These are phyloP conservation scores for Eudyptes chrysolophus DNA, from an alignment of 2,113 vertebrate genomes.

Conservation along the genomic window DNA sequence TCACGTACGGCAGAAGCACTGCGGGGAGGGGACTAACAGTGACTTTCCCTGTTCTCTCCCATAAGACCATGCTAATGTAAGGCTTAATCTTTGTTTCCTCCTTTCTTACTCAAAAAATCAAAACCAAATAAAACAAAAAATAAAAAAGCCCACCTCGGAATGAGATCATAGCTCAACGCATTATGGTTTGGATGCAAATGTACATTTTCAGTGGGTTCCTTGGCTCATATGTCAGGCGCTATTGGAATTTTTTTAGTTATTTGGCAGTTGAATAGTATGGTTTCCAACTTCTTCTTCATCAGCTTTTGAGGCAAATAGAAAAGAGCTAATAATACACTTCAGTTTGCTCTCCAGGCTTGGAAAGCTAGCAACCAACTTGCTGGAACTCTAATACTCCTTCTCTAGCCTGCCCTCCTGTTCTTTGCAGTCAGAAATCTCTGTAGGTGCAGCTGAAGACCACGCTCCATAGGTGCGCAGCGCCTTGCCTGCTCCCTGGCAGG, in stretches of 20 bases:
- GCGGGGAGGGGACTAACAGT: background rate
- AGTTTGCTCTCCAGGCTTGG: conserved; percentile 49
- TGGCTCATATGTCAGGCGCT: conserved; percentile 41
- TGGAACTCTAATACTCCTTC: background rate
- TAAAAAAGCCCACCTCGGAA: background rate
- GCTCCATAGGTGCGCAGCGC: background rate
- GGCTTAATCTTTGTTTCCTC: background rate
- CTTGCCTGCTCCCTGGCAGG: background rate
- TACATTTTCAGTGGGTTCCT: conserved; percentile 60
- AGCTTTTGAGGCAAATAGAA: conserved; percentile 39
- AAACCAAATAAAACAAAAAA: background rate
- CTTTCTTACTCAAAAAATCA: background rate
- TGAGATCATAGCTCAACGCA: conserved; percentile 40
- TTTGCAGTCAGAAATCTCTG: background rate
- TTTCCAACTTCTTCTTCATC: conserved; percentile 62
- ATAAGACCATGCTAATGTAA: background rate
- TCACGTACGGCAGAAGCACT: background rate
- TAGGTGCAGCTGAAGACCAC: background rate
- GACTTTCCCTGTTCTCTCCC: background rate
- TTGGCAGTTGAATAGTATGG: conserved; percentile 45
- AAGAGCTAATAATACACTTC: conserved; percentile 52
- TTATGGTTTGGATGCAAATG: conserved; percentile 53
- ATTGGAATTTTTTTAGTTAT: conserved; percentile 62
- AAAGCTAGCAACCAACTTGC: conserved; percentile 42
- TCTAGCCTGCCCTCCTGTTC: background rate